Conservation (phyloP, 2,888 invertebrate genomes). For the Ochropleura leucogaster region DNA sequence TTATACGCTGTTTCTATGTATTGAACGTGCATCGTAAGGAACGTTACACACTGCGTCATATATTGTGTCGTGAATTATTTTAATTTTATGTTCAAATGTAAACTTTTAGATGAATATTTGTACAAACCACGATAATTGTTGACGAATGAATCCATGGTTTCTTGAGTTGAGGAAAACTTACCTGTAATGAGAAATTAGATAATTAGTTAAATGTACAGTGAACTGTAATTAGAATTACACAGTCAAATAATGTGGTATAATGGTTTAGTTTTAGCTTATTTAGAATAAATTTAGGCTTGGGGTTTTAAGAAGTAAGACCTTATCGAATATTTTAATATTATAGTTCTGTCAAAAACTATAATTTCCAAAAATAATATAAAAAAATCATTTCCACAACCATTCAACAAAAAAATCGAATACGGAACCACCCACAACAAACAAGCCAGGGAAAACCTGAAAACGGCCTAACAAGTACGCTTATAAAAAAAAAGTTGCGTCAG, state of each 20-base stretch:
- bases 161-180: conserved; percentile 67
- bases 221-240: neutral
- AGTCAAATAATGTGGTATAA: neutral
- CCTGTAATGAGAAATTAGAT: conserved; percentile 66
- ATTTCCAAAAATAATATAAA: neutral
- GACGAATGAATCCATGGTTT: conserved; percentile 54
- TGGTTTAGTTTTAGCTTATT: neutral
- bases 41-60: conserved; percentile 78
- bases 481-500: conserved; percentile 89
- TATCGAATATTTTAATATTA: neutral
- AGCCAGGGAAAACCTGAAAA: conserved; percentile 67
- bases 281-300: neutral
- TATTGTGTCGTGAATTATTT: conserved; percentile 54
- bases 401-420: conserved; percentile 46
- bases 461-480: conserved; percentile 81
- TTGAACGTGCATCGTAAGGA: conserved; percentile 87
- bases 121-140: conserved; percentile 60
- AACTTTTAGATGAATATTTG: conserved; percentile 39
- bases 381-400: neutral
- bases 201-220: conserved; percentile 6
- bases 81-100: conserved; percentile 57
- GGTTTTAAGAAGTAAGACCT: neutral
- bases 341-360: neutral
- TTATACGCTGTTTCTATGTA: conserved; percentile 82
- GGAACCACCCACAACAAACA: conserved; percentile 54